Evolutionary conservation across 2,113 vertebrate genomes (phyloP), one percentile per base, ranked within the genome.

Genomic region (Cyanistes caeruleus): DNA sequence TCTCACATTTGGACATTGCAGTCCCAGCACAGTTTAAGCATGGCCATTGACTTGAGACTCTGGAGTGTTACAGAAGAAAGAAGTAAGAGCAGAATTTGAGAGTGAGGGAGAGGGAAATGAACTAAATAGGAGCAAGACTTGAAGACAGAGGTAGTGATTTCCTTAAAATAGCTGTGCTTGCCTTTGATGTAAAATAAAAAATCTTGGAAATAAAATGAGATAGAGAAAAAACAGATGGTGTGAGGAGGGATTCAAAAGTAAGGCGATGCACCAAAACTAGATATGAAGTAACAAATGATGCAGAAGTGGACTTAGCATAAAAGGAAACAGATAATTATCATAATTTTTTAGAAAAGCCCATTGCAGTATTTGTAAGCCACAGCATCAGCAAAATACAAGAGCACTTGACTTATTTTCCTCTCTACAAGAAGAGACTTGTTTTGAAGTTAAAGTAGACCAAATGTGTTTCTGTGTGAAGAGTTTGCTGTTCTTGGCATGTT

Each of bases 161-260:
- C 46, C 84, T 96, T 91, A 87, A 95, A 95, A 93, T 91, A 96
- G 70, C 25, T 65, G 4, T 60, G 41, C 84, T 83, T 95, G 78
- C 10, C 46, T 96, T 87, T 74, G 55, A 88, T 80, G 82, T 83
- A 85, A 96, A 94, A 93, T 76, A 91, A 51, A 91, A 96, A 89
- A 95, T 96, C 94, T 93, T 95, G 70, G 49, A 67, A 91, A 91
- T 41, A 95, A 87, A 94, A 87, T 59, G 55, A 94, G 77, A 75
- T 30, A 69, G 75, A 91, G 82, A 93, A 88, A 80, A 93, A 95
- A 91, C 87, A 93, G 96, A 93, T 96, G 94, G 93, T 77, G 21
- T 93, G 82, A 97, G 67, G 62, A 87, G 25, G 22, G 75, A 94
- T 85, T 94, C 20, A 76, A 87, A 93, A 94, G 70, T 59, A 55